These are phyloP conservation scores for Chloroclystis v-ata DNA, from an alignment of 2,888 invertebrate species.

Conservation along the genomic window DNA sequence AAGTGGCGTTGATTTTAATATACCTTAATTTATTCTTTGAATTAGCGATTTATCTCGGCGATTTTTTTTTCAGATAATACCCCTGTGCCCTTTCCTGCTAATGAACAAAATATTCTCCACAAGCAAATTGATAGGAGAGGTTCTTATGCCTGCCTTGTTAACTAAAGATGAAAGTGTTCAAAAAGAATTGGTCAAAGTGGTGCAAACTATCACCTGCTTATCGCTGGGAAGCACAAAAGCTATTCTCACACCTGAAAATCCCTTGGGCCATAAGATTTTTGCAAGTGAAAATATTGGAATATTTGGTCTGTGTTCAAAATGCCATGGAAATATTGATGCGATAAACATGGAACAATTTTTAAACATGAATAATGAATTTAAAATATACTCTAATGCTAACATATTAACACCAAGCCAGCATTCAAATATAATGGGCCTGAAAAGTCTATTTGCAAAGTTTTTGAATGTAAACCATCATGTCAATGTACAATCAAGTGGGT, in stretches of 20 bases:
- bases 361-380: constrained; percentile 34
- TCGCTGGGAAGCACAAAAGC: constrained; percentile 48
- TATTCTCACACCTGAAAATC: constrained; percentile 31
- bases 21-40: not conserved
- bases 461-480: constrained; percentile 53
- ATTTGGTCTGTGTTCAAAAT: constrained; percentile 52
- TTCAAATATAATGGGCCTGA: constrained; percentile 43
- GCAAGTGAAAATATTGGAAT: constrained; percentile 40
- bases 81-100: constrained; percentile 53
- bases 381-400: constrained; percentile 40
- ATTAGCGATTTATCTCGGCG: not conserved
- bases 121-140: constrained; percentile 62
- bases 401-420: constrained; percentile 36
- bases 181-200: constrained; percentile 38
- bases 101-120: constrained; percentile 51
- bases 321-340: constrained; percentile 38
- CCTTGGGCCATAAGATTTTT: constrained; percentile 47
- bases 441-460: constrained; percentile 56
- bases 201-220: constrained; percentile 58
- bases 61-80: constrained; percentile 55
- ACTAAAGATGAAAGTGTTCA: constrained; percentile 52
- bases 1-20: not conserved
- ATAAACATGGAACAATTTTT: constrained; percentile 16
- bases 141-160: constrained; percentile 61
- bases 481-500: constrained; percentile 43